Conservation (phyloP, 2,888 invertebrate species). For the Dicycla oo region DNA sequence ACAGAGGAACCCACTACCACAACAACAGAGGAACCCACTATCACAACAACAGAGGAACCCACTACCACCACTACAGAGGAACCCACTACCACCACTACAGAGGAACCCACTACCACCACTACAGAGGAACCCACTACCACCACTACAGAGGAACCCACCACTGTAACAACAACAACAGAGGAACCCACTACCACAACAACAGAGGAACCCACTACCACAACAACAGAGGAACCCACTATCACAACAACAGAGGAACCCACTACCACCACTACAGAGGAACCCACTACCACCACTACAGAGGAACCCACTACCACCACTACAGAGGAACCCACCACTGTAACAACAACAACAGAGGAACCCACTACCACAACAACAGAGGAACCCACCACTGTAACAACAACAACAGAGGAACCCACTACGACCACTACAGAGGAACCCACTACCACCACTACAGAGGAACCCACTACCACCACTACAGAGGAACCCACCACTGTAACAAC, state of each 20-base stretch:
- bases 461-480: neutral
- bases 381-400: neutral
- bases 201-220: neutral
- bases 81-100: neutral
- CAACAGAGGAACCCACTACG: neutral
- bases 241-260: neutral
- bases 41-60: neutral
- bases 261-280: neutral
- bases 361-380: neutral
- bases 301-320: neutral
- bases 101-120: neutral
- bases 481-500: neutral
- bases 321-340: neutral
- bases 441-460: neutral
- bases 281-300: neutral
- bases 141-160: neutral
- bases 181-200: neutral
- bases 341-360: neutral
- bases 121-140: neutral
- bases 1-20: slow-evolving; percentile 4
- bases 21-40: neutral
- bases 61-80: neutral
- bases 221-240: neutral
- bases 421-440: neutral
- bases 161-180: neutral